Evolutionary conservation across 2,113 vertebrate species (phyloP).

Genomic region (pig (Sus scrofa)): DNA sequence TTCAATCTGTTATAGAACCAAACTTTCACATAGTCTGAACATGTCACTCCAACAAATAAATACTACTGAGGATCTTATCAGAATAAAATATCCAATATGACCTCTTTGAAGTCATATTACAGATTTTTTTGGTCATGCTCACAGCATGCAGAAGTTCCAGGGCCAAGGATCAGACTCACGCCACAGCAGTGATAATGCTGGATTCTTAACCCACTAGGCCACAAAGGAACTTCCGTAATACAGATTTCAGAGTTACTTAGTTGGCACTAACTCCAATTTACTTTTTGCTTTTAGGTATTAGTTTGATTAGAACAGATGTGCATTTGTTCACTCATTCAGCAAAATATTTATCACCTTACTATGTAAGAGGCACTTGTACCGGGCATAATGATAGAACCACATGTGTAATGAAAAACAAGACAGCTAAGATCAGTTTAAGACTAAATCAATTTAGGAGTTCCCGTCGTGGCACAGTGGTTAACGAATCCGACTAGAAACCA

Average conservation of each 20-base stretch:
- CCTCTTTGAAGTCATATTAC: background rate
- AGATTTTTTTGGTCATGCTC: background rate
- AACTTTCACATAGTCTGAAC: constrained; percentile 11
- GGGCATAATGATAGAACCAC: background rate
- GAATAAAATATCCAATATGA: background rate
- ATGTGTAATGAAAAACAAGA: background rate
- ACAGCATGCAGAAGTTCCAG: too few species aligned
- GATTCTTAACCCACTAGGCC: too few species aligned
- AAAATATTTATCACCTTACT: background rate
- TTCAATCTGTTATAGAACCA: background rate
- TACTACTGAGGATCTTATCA: background rate
- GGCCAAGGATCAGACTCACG: too few species aligned
- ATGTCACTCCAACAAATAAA: background rate
- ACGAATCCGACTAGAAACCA: too few species aligned
- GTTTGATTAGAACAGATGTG: background rate
- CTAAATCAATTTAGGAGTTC: background rate
- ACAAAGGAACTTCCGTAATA: background rate
- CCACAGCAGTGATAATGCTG: too few species aligned
- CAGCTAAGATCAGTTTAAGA: constrained; percentile 1
- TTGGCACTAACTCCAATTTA: background rate
- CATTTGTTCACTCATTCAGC: background rate
- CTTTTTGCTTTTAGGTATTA: background rate
- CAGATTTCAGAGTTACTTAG: background rate
- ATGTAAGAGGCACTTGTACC: background rate
- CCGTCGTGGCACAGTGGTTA: too few species aligned